Evolutionary conservation across 2,888 invertebrate species (phyloP), one percentile per base, ranked within the genome.

Genomic region (Serrognathus titanus): DNA sequence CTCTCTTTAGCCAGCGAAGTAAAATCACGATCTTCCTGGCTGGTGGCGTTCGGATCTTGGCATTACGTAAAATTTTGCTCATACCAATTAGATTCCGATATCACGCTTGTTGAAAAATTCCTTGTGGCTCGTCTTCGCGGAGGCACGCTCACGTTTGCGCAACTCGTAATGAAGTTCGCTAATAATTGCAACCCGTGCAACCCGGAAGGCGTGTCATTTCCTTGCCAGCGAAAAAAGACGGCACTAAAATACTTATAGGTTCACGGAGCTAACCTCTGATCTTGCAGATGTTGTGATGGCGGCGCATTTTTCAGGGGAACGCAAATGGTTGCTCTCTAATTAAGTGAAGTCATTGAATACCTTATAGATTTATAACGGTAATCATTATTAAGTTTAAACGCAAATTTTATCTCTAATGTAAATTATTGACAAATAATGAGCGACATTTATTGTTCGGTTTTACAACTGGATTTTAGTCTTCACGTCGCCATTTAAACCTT

Each of bases 291-390:
- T 56, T 60, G 58, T 41, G 24, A 31, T 31, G 24, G 24, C 24
- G 24, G 46, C 51, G 53, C 49, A 59, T 61, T 64, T 64, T 58
- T 61, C 55, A 48, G 50, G 60, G 57, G 58, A 59, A 53, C 54
- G 51, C 57, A 64, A 64, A 63, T 64, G 61, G 58, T 63, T 63
- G 61, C 63, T 64, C 63, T 64, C 59, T 64, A 64, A 64, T 64
- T 64, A 64, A 64, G 62, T 55, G 53, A 11, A 62, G 63, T 68
- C 69, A 66, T 66, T 67, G 63, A 66, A 65, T 66, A 66, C 60
- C 68, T 63, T 65, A 69, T 67, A 66, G 69, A 68, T 68, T 63
- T 63, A 67, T 71, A 71, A 71, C 72, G 72, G 71, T 60, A 67
- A 69, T 65, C 68, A 68, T 70, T 71, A 73, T 69, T 70, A 71